phyloP scores from a whole-genome alignment of 2,888 invertebrate species.

The Cryptocheilus praepositus region DNA sequence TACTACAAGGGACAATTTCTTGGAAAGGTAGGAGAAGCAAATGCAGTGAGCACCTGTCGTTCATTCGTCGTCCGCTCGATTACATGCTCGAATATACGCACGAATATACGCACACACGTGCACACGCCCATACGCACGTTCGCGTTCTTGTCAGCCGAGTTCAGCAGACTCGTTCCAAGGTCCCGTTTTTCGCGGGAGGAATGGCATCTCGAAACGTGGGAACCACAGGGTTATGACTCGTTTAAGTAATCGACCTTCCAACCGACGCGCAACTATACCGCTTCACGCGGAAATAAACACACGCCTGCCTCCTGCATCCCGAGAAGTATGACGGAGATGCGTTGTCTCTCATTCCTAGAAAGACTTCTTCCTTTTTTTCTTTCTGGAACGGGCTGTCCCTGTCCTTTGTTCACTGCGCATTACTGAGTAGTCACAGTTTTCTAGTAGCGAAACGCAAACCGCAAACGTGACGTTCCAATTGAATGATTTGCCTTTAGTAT shows the following conservation, averaged over 20 bases:
- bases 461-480: too few relatives aligned
- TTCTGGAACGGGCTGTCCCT: too few relatives aligned
- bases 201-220: slow-evolving; percentile 32
- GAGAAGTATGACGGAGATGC: neutral
- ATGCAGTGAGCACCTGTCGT: slow-evolving; percentile 2
- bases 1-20: slow-evolving; percentile 69
- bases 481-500: too few relatives aligned
- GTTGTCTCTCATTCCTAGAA: too few relatives aligned
- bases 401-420: too few relatives aligned
- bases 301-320: slow-evolving; percentile 16
- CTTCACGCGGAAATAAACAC: slow-evolving; percentile 19
- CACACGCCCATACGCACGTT: neutral
- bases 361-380: too few relatives aligned
- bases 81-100: too few relatives aligned
- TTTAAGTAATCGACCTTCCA: slow-evolving; percentile 24
- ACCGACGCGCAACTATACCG: slow-evolving; percentile 20
- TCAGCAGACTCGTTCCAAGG: slow-evolving; percentile 22
- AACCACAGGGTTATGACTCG: slow-evolving; percentile 25
- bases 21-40: slow-evolving; percentile 61
- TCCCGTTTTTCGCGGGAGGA: slow-evolving; percentile 42
- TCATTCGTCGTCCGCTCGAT: neutral
- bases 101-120: too few relatives aligned
- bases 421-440: too few relatives aligned
- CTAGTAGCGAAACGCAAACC: too few relatives aligned
- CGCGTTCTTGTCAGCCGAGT: slow-evolving; percentile 8